A percentile compares a stretch with the other conserved stretches of the same genome.
Evolutionary conservation across 2,797 vertebrate species (phyloP).

Genomic region (Neosalanx taihuensis): DNA sequence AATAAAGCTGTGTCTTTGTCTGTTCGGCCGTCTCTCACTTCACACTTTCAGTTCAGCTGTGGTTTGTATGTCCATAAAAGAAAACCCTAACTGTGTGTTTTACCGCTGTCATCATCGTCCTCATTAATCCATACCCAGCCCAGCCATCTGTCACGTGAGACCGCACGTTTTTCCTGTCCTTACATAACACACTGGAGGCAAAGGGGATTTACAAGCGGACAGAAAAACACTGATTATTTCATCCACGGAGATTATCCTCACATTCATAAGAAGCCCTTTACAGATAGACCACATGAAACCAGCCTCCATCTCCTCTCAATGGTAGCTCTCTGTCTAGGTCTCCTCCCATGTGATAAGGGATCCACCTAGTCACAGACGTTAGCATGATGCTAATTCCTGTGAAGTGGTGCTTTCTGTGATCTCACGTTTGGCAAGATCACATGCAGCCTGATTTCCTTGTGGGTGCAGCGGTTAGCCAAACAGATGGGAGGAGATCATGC

Average conservation of each 20-base stretch:
- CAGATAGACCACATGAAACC: constrained; percentile 4
- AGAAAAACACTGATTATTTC: no score
- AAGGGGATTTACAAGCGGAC: background rate
- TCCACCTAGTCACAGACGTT: background rate
- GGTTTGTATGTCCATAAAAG: constrained; percentile 44
- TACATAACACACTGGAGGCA: constrained; percentile 29
- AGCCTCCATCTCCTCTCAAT: background rate
- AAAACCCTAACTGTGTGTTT: constrained; percentile 31
- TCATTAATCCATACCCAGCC: constrained; percentile 35
- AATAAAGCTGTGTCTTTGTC: constrained; percentile 62
- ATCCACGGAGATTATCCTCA: no score
- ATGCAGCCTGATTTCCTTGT: background rate
- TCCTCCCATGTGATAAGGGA: background rate
- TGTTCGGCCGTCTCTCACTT: constrained; percentile 40
- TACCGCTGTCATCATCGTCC: constrained; percentile 32
- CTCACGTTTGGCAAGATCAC: background rate
- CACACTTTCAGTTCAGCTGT: constrained; percentile 35
- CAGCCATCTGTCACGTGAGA: constrained; percentile 45
- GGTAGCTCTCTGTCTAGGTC: background rate
- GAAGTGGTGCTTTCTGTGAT: background rate
- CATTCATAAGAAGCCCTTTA: no score
- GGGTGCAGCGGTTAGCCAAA: background rate
- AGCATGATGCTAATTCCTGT: no score
- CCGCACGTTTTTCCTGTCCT: constrained; percentile 23
- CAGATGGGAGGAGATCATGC: background rate